Evolutionary conservation across 2,888 invertebrate species (phyloP), one percentile per base, ranked within the genome.

Genomic region (Helleia helle): DNA sequence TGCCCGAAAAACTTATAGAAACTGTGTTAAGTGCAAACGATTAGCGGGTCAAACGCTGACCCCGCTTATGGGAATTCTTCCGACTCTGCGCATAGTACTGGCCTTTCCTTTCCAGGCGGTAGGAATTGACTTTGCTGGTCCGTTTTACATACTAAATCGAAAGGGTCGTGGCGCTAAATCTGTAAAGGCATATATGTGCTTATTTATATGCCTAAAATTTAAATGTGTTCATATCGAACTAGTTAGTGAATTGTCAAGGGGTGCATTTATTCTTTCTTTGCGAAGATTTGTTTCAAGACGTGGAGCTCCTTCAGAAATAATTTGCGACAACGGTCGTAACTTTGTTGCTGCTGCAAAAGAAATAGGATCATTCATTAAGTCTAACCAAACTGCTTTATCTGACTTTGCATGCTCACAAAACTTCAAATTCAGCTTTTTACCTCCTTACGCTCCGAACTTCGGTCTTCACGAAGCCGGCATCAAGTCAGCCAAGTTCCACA

Each of bases 361-460:
- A n/a, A 29, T 52, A 3, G 28, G 31, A 27, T 3, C 17, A 9
- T 55, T 59, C 46, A 25, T 52, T 15, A 44, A 49, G 14, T 5
- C 11, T n/a, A 43, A 47, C 28, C 0, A 12, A 3, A n/a, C 41
- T 1, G 9, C 30, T 17, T 9, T 56, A 8, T 34, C 29, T 48
- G 51, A 54, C 8, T 50, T 52, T 48, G 47, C 49, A 27, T 22
- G 31, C 25, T 24, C 50, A 3, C 44, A 57, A 44, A 44, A 43
- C 3, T 49, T 59, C 1, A 48, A 51, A 25, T 58, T 58, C 38
- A 22, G 13, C 5, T 58, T 57, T 27, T 26, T n/a, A n/a, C n/a
- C n/a, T n/a, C n/a, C n/a, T n/a, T n/a, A n/a, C n/a, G n/a, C n/a
- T n/a, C n/a, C n/a, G n/a, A n/a, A n/a, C n/a, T n/a, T n/a, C n/a